Base-by-base conservation (phyloP, 2,113 vertebrate species). In the Tragelaphus strepsiceros region DNA sequence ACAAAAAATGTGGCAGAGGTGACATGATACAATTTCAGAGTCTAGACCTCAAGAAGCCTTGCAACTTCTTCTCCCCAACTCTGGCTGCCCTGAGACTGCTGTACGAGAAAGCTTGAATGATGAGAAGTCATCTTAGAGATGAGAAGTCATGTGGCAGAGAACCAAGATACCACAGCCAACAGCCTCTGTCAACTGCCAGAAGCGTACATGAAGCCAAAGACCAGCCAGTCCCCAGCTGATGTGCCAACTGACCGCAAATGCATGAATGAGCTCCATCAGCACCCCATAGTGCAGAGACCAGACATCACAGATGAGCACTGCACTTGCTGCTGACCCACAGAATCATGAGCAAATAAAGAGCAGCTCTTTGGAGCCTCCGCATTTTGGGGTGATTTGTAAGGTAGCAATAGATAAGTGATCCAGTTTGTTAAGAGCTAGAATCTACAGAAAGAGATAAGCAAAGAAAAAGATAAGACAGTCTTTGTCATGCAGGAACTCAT, bases 71-170 rank as follows among this genome's bases (percentile, higher is more conserved):
- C 35, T 39, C 35, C 94, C 32, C 12, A n/a, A 6, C 0, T 64
- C 58, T 59, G 86, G 84, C 53, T 94, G 14, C 90, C 85, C 87
- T 28, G 85, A 95, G 67, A 78, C 26, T 46, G 22, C 43, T 74
- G 61, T 81, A 88, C 7, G 19, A 90, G 85, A 91, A 96, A 17
- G n/a, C 61, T 77, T 82, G 43, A 21, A 46, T 80, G 49, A 91
- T 67, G 84, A 96, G 96, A 95, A 96, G 84, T 67, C 59, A 49
- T 17, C 39, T 32, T 53, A 81, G 30, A 81, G 78, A 89, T 61
- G 92, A 95, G 96, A 95, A 96, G 81, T 67, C 59, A 35, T 22
- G 7, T 67, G 84, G 94, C 88, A 92, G 54, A 81, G 30, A 95
- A 90, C 46, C 86, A 96, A 92, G 88, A 77, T 16, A 83, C 21